These are phyloP conservation scores for Scrobipalpa costella DNA, from an alignment of 2,888 invertebrate species.

Conservation along the genomic window DNA sequence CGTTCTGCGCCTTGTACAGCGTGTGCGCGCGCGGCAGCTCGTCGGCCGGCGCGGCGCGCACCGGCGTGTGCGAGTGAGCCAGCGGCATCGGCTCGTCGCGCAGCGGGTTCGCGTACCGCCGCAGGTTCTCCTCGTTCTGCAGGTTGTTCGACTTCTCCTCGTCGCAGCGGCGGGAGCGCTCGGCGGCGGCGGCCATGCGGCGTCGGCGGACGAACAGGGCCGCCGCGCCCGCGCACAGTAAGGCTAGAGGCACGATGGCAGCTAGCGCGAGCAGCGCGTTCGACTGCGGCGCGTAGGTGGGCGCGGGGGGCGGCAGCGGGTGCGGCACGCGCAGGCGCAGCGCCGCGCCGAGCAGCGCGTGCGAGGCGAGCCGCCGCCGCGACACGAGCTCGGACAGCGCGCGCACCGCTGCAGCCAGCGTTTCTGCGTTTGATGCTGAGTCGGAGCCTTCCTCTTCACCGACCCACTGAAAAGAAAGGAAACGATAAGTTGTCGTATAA, in stretches of 20 bases:
- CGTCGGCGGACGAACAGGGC: conserved; percentile 46
- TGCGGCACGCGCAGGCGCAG: conserved; percentile 61
- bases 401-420: conserved; percentile 60
- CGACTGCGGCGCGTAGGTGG: conserved; percentile 86
- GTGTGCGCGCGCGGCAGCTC: conserved; percentile 82
- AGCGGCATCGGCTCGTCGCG: conserved; percentile 78
- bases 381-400: conserved; percentile 66
- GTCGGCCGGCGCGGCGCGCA: conserved; percentile 69
- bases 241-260: conserved; percentile 39
- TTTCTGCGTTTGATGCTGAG: conserved; percentile 47
- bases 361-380: conserved; percentile 64
- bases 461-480: conserved; percentile 56
- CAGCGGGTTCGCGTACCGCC: conserved; percentile 90
- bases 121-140: conserved; percentile 94
- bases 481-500: neutral
- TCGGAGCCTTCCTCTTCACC: conserved; percentile 64
- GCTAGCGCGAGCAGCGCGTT: conserved; percentile 42
- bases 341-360: conserved; percentile 67
- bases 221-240: conserved; percentile 63
- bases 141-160: conserved; percentile 95
- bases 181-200: conserved; percentile 72
- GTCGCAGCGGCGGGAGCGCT: conserved; percentile 84
- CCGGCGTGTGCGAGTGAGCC: conserved; percentile 46
- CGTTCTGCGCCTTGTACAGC: conserved; percentile 91
- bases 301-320: conserved; percentile 39